Evolutionary conservation across 2,797 vertebrate species (phyloP).

Genomic region (Pelochelys cantorii): DNA sequence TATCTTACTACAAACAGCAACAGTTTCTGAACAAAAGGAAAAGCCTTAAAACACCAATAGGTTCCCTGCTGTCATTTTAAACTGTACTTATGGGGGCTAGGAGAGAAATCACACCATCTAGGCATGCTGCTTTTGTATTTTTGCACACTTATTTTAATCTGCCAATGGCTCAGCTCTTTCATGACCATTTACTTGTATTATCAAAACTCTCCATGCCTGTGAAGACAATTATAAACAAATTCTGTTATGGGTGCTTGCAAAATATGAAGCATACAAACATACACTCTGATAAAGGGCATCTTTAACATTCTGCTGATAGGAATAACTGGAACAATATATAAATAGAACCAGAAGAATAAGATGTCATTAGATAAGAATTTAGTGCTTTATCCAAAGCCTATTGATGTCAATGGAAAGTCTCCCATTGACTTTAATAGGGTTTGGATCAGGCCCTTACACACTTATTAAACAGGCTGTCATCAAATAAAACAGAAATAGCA

Average conservation of each 20-base stretch:
- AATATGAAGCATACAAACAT: not conserved
- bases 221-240: conserved; percentile 26
- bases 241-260: conserved; percentile 12
- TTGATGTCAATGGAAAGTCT: not conserved
- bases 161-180: conserved; percentile 3
- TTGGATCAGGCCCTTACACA: not conserved
- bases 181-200: not conserved
- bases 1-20: not conserved
- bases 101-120: not conserved
- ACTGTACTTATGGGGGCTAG: not conserved
- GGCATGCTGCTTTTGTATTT: too few relatives aligned
- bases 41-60: not conserved
- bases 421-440: not conserved
- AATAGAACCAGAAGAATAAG: conserved; percentile 47
- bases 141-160: too few relatives aligned
- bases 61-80: not conserved
- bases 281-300: not conserved
- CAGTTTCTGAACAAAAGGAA: conserved; percentile 29
- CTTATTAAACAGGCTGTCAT: not conserved
- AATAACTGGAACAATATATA: conserved; percentile 13
- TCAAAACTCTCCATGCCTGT: conserved; percentile 2
- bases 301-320: conserved; percentile 27
- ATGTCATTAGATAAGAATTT: conserved; percentile 38
- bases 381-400: not conserved
- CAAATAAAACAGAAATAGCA: conserved; percentile 3